phyloP scores from a whole-genome alignment of 92 coral and sea anemone genomes.

The Umimayanthus kanabou region DNA sequence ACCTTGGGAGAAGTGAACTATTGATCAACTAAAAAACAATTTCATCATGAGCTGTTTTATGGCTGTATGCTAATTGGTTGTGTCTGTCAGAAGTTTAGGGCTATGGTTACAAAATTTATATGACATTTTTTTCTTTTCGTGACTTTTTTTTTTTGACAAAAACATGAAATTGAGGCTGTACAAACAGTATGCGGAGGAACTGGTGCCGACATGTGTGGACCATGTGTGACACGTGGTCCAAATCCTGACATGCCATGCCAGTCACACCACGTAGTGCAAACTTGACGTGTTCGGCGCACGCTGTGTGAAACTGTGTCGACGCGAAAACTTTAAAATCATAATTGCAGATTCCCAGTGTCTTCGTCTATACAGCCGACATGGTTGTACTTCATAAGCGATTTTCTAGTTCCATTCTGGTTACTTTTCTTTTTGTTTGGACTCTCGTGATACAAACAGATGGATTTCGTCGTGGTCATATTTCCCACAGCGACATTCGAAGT shows the following conservation, averaged over 20 bases:
- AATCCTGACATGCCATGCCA: too few relatives aligned
- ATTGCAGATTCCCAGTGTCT: background rate
- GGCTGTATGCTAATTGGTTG: too few relatives aligned
- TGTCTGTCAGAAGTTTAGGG: too few relatives aligned
- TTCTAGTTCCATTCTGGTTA: background rate
- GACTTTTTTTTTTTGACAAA: background rate
- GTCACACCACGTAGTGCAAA: background rate
- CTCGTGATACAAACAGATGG: slow-evolving; percentile 21
- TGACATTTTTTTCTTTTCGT: background rate
- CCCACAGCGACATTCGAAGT: slow-evolving; percentile 76
- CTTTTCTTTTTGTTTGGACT: background rate
- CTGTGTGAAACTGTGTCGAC: background rate
- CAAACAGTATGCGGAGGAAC: background rate
- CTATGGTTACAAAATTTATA: background rate
- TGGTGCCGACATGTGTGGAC: slow-evolving; percentile 1
- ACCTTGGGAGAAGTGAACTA: too few relatives aligned
- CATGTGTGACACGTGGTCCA: background rate
- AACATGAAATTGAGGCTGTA: too few relatives aligned
- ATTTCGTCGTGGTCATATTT: slow-evolving; percentile 22
- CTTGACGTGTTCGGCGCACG: background rate
- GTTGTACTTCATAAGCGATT: background rate
- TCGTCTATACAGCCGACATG: background rate
- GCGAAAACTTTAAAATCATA: background rate
- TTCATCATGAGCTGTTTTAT: too few relatives aligned
- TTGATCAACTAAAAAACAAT: background rate